Evolutionary conservation across 2,113 vertebrate genomes (phyloP).

Genomic region (Nettapus auritus): DNA sequence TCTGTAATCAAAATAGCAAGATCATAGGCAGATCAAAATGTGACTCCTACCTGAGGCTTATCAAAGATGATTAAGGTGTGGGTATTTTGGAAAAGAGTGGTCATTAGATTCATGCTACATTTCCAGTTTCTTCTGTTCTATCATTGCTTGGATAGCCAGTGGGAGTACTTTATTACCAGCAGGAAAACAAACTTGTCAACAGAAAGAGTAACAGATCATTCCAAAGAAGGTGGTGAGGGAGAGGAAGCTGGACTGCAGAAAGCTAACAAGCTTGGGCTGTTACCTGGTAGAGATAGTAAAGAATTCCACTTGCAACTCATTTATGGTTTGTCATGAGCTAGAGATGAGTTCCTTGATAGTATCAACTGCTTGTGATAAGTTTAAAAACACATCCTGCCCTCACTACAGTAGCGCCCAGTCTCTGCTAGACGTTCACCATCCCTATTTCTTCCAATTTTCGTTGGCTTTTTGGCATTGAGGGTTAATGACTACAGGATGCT

Average conservation of each 20-base stretch:
- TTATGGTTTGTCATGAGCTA: background rate
- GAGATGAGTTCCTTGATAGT: background rate
- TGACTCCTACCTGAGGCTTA: background rate
- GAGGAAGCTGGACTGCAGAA: background rate
- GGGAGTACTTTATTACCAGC: background rate
- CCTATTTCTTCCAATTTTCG: background rate
- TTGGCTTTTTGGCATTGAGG: background rate
- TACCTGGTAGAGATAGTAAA: background rate
- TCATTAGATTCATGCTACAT: background rate
- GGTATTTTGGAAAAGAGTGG: background rate
- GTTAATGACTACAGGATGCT: fast-evolving
- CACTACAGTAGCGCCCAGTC: background rate
- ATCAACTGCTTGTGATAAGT: background rate
- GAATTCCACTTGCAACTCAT: too few species aligned
- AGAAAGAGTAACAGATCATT: background rate
- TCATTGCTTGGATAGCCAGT: background rate
- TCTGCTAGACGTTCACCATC: background rate
- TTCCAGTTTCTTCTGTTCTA: background rate
- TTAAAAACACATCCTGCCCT: background rate
- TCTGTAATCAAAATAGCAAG: background rate
- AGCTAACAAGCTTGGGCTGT: background rate
- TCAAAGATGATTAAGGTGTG: background rate
- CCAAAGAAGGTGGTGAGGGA: slow-evolving; percentile 14
- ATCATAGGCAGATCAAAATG: background rate
- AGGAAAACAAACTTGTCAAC: slow-evolving; percentile 4